Base-by-base conservation (phyloP, 2,797 vertebrate species). In the Telmatherina bonti region DNA sequence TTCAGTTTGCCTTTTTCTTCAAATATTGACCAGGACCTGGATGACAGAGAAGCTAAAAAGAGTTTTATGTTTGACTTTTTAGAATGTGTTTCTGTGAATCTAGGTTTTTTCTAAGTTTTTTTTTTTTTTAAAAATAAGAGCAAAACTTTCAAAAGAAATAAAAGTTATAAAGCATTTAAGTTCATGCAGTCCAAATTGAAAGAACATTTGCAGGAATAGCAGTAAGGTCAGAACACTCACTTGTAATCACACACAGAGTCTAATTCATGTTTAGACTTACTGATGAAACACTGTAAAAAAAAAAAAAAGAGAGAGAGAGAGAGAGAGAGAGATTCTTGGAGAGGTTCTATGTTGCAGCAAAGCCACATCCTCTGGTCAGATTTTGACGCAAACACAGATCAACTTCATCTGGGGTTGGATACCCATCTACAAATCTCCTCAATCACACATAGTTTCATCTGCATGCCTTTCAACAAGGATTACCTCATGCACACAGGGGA, bases 361-460 rank as follows among this genome's bases (percentile, higher is more conserved):
- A 53, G 51, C 51, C 52, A 54, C 27, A 54, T 54, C 27, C 24
- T 29, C 27, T 18, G 27, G 52, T 54, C 52, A 30, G 26, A 30
- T 18, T 30, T 29, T 54, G 52, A 54, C 52, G 30, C 26, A 54
- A 53, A 54, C 26, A 9, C 26, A 18, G 24, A 27, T 29, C 52
- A 52, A 16, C 51, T 30, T 54, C 24, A 53, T 53, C 26, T 27
- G 27, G 18, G 52, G 52, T 18, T 29, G 27, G 52, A 27, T 18
- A 54, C 52, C 58, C 58, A 59, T 71, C 69, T 69, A 69, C 74
- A 75, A 67, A 72, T 76, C 60, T 63, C 65, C 80, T 60, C 47
- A 72, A 78, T 83, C 82, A 72, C 67, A 79, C 81, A 82, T 43
- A 72, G 67, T 82, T 90, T 85, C 75, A 80, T 88, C 78, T 81